Evolutionary conservation across 2,888 invertebrate species (phyloP), one percentile per base, ranked within the genome.

Genomic region (Automeris io): DNA sequence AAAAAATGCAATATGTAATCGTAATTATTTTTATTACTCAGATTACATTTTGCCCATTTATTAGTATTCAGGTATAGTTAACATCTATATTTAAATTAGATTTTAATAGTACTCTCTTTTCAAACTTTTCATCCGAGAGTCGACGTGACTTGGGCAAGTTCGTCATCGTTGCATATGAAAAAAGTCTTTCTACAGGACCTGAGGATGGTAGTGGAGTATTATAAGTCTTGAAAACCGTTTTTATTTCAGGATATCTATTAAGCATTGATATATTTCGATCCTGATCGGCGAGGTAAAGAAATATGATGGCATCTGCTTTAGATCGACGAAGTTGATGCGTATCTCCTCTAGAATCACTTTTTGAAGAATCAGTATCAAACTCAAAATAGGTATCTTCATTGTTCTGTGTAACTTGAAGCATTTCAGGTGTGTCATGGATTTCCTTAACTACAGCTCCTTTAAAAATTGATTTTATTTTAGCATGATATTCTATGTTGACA

Each of bases 201-300:
- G 44, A 49, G n/a, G 46, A 42, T 24, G 48, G 47, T 31, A 49
- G 32, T 13, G 43, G 43, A 35, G 46, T 46, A 23, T 49, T 49
- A 19, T 39, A 49, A 42, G 33, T 45, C 19, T 44, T 47, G 40
- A 46, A 51, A 39, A 43, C 43, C 32, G 32, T 33, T 43, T 46
- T 48, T 41, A 51, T 45, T 32, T 48, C 42, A 25, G 48, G 47
- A 39, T 46, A 44, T 43, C 43, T 33, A 40, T 41, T 23, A 12
- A 40, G 43, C n/a, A 45, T 42, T 16, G 38, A 32, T 18, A 46
- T 16, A 33, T 49, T 45, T 40, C 43, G 37, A 35, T 39, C 40
- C 45, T 43, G 41, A 24, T 49, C 49, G 21, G 41, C 37, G 39
- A 48, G 41, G 39, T 43, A 47, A 23, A 41, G 39, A 33, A 40